Base-by-base conservation (phyloP, 2,888 invertebrate species). In the Pterostichus madidus region DNA sequence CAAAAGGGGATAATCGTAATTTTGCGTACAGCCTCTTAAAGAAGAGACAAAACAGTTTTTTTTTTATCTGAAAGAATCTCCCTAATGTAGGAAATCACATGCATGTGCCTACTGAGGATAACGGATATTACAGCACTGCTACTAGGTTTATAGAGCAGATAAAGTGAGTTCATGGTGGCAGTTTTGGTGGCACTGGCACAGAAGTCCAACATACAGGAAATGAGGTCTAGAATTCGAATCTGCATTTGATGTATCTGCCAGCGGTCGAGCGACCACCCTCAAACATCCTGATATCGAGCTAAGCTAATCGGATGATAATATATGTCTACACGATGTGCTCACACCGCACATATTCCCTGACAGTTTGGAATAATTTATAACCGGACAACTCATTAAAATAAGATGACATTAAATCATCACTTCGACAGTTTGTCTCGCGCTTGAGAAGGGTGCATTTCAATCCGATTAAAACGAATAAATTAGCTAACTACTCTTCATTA, bases 201-300 rank as follows among this genome's bases (percentile, higher is more conserved):
- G 7, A 75, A 31, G 17, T 75, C 49, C 32, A 75, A 11, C 31
- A n/a, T 35, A 24, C 7, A 75, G 75, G 75, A 75, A 75, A 75
- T 75, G 75, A 75, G 75, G 75, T 75, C 75, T 11, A 75, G 75
- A 75, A 75, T 75, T 75, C 32, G 52, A 75, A 75, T 75, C 75
- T 75, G 75, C 32, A 75, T 75, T 75, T 75, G 75, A 75, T 75
- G 75, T 75, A 75, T 75, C 75, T 75, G 7, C 75, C 11, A 32
- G 31, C 73, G 17, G 59, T 15, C 10, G 31, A 17, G 39, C 61
- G n/a, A 35, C 64, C 64, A 61, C 35, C 6, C 32, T 64, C 35
- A 5, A 64, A 35, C 35, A 35, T 32, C 35, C 64, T 35, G 32
- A 49, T 17, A 75, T 46, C 75, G 49, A n/a, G 17, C 52, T 32